phyloP scores from a whole-genome alignment of 2,797 vertebrate genomes.

The Podargus strigoides region DNA sequence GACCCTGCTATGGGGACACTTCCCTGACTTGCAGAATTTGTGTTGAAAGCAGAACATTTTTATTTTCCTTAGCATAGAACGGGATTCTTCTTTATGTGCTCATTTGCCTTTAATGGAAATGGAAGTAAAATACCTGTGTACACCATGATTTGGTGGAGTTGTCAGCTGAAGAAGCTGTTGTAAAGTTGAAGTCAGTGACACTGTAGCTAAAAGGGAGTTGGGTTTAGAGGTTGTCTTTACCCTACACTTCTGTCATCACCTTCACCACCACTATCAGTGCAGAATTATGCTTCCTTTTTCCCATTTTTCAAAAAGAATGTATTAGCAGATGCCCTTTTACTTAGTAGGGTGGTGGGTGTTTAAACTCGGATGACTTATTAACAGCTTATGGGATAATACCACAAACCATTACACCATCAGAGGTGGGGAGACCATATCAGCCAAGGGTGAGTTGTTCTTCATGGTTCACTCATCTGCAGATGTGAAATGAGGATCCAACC shows the following conservation, averaged over 20 bases:
- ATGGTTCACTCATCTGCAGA: not conserved
- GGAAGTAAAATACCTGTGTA: not conserved
- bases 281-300: not conserved
- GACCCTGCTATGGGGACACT: not conserved
- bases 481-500: not conserved
- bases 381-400: not conserved
- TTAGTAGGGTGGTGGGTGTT: not conserved
- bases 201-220: not conserved
- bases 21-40: not conserved
- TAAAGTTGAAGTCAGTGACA: not conserved
- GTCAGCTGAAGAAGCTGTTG: not conserved
- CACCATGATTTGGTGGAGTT: not conserved
- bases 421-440: not conserved
- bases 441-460: not conserved
- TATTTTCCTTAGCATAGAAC: not conserved
- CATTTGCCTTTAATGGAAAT: not conserved
- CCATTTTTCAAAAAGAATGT: not conserved
- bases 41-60: rapidly evolving
- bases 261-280: not conserved
- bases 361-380: not conserved
- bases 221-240: not conserved
- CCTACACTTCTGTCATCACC: not conserved
- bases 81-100: not conserved
- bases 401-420: not conserved
- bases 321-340: not conserved